Base-by-base conservation (phyloP, 1,140 invertebrate genomes). In the Bombyx mandarina region DNA sequence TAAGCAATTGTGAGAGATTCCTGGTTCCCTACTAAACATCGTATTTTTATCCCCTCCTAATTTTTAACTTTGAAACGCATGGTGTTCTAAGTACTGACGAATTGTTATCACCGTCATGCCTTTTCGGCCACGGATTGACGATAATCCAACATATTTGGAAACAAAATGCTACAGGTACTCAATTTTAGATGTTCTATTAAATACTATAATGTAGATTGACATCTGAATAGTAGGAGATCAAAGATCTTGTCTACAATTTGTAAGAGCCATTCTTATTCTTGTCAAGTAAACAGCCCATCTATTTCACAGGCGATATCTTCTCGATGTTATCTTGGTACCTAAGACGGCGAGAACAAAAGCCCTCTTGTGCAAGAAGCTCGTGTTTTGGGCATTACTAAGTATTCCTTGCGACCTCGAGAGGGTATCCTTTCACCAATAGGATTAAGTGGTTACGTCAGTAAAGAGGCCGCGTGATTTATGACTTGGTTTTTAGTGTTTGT, bases 311-410 rank as follows among this genome's bases (percentile, higher is more conserved):
- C 22, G 12, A 59, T 53, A 43, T 43, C 43, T 54, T 56, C 59
- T 50, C 45, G 49, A 62, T 56, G 46, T 49, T 61, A 63, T 62
- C 58, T 46, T 42, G 47, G 47, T n/a, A 56, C 48, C 56, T 43
- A 52, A 50, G 10, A 53, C 44, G 49, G 26, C 7, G 42, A 8
- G 56, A 57, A 67, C 60, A 60, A 62, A 59, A 62, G 47, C 44
- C 56, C 46, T 45, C 42, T 60, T 65, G 61, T 59, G 65, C 56
- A 62, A 62, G 45, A 57, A 9, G 42, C 22, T 70, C 63, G 66
- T 67, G 69, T 63, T 63, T 62, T 62, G 55, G 60, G 60, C 57
- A 66, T 71, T 68, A 68, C 48, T 45, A 52, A 49, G 49, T 47
- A 43, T 65, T 63, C 54, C 46, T 65, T 52, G 43, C 50, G 54